These are phyloP conservation scores for Mugil cephalus DNA, from an alignment of 2,113 vertebrate species.

Conservation along the genomic window DNA sequence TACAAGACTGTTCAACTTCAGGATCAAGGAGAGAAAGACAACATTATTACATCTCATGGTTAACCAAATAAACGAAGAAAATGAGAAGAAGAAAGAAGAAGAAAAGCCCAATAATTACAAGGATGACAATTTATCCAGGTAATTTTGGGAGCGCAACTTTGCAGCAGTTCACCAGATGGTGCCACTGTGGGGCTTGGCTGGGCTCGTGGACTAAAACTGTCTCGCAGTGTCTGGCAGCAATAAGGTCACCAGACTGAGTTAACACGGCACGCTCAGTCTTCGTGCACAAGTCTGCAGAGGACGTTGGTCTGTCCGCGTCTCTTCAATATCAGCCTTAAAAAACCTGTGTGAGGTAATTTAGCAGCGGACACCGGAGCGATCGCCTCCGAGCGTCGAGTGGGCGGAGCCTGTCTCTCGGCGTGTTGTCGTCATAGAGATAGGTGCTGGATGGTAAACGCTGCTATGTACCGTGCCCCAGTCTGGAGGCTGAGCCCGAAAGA, in stretches of 20 bases:
- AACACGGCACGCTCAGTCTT: constrained; percentile 1
- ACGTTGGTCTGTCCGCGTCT: not conserved
- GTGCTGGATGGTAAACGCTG: constrained; percentile 65
- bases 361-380: not conserved
- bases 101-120: not conserved
- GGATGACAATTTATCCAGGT: not conserved
- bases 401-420: constrained; percentile 63
- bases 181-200: constrained; percentile 58
- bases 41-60: too few species aligned
- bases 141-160: constrained; percentile 32
- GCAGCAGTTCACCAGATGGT: constrained; percentile 65
- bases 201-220: constrained; percentile 17
- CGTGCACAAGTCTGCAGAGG: not conserved
- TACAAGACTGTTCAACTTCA: too few species aligned
- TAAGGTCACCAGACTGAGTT: not conserved
- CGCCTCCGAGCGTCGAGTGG: constrained; percentile 34
- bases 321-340: not conserved
- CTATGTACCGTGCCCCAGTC: constrained; percentile 65
- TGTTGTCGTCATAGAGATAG: constrained; percentile 69
- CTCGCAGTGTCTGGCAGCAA: not conserved
- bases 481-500: constrained; percentile 65
- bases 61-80: not conserved
- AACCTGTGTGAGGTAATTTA: not conserved
- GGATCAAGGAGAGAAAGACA: too few species aligned
- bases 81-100: not conserved